phyloP scores from a whole-genome alignment of 2,888 invertebrate genomes.

The Hemistola chrysoprasaria region DNA sequence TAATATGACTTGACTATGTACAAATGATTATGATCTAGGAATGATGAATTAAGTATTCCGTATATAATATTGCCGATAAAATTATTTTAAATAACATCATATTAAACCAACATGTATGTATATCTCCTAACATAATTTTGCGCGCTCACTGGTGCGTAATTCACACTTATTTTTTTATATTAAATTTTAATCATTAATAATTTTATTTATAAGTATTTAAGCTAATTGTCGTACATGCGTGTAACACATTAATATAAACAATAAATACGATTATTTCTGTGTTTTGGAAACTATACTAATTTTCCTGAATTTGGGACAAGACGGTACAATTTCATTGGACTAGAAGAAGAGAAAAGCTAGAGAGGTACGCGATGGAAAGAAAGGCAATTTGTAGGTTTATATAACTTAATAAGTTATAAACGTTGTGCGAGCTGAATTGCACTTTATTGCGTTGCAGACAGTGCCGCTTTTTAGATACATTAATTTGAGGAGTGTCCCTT shows the following conservation, averaged over 20 bases:
- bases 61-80: conserved; percentile 27
- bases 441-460: no score
- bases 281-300: conserved; percentile 1
- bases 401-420: no score
- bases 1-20: conserved; percentile 23
- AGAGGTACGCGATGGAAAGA: no score
- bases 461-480: no score
- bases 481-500: no score
- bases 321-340: no score
- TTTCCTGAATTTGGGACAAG: no score
- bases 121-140: conserved; percentile 37
- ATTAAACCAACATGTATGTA: conserved; percentile 33
- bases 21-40: conserved; percentile 26
- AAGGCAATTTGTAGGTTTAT: no score
- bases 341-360: no score
- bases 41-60: conserved; percentile 24
- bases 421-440: no score
- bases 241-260: conserved; percentile 1
- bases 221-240: conserved; percentile 8
- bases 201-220: background rate
- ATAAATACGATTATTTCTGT: background rate
- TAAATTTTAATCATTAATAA: background rate
- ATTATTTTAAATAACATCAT: conserved; percentile 30
- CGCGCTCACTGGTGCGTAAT: conserved; percentile 33
- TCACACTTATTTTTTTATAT: conserved; percentile 12